Evolutionary conservation across 2,797 vertebrate genomes (phyloP), one percentile per base, ranked within the genome.

Genomic region (Spatula versicolor): DNA sequence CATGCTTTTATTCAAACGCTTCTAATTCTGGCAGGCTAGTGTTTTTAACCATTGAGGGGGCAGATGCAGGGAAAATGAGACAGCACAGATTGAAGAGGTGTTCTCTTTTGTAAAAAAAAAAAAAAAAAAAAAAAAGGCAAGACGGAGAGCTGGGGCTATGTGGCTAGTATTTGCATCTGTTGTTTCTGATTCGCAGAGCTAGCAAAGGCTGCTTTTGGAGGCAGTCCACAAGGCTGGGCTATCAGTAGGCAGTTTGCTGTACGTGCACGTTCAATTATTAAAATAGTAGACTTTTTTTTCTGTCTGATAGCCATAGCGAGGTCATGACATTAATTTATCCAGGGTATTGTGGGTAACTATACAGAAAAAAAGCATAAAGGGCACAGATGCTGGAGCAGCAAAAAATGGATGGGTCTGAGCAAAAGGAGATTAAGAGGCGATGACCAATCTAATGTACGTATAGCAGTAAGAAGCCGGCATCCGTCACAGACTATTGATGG

Each of bases 271-370:
- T 98, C 98, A 98, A 97, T 98, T 98, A 98, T 98, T 98, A 98
- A 98, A 98, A 98, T 98, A 98, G 96, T 98, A 86, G 95, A 98
- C 96, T 95, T 96, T 97, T 97, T 94, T 94, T 96, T 84, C 80
- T 75, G 92, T 94, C 85, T 98, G 96, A 97, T 97, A 97, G 98
- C 96, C 97, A 97, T 96, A 93, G 93, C 35, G 50, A 98, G 98
- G 98, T 99, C 98, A 96, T 95, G 97, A 98, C 98, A 98, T 98
- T 98, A 98, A 98, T 98, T 98, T 98, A 98, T 98, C 97, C 97
- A 95, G 96, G 97, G 98, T 97, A 98, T 97, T 98, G 97, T 98
- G 97, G 98, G 98, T 97, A 98, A 98, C 98, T 98, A 96, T 95
- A 96, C 93, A 95, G 94, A 90, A 93, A 96, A 93, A 94, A 88